Base-by-base conservation (phyloP, 2,888 invertebrate species). In the Patella depressa region DNA sequence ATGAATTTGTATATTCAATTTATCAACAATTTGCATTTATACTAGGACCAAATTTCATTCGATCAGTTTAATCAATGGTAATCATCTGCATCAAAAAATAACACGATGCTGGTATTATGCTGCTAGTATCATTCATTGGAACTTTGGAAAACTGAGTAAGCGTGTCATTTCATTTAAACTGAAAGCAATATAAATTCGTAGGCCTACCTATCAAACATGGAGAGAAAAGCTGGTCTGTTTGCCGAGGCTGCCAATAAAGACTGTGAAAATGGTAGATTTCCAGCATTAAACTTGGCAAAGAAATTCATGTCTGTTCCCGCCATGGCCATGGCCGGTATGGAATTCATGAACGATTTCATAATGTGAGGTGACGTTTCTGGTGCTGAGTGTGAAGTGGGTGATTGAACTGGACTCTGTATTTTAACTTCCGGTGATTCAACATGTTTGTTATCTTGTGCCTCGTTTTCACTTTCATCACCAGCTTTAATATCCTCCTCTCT, bases 151-250 rank as follows among this genome's bases (percentile, higher is more conserved):
- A 24, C 17, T 71, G 29, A 19, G 14, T 12, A 17, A 24, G 17
- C 14, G 5, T 17, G 29, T 71, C 11, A 24, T 29, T 71, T 24
- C 24, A 17, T 71, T 71, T 19, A 71, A 82, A 65, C 86, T 86
- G 82, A n/a, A 79, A 80, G 29, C 54, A 71, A 3, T 76, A 55
- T 72, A 45, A 34, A 59, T 76, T 11, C 11, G 15, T 17, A 72
- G 14, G 78, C 84, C 75, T 79, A 88, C 88, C 87, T 86, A 74
- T 89, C 89, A 34, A 88, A 74, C 79, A 86, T 82, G 0, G 88
- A 86, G 78, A 88, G 82, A 79, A 88, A 85, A 2, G 85, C 79
- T 2, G 87, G 85, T 53, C 87, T 79, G n/a, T 82, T 82, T 53
- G 85, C 84, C 54, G 87, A 86, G 72, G 86, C 86, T 11, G 87